A percentile compares a stretch with the other conserved stretches of the same genome.
phyloP scores from a whole-genome alignment of 2,797 vertebrate genomes.

The Anolis apletophallus region DNA sequence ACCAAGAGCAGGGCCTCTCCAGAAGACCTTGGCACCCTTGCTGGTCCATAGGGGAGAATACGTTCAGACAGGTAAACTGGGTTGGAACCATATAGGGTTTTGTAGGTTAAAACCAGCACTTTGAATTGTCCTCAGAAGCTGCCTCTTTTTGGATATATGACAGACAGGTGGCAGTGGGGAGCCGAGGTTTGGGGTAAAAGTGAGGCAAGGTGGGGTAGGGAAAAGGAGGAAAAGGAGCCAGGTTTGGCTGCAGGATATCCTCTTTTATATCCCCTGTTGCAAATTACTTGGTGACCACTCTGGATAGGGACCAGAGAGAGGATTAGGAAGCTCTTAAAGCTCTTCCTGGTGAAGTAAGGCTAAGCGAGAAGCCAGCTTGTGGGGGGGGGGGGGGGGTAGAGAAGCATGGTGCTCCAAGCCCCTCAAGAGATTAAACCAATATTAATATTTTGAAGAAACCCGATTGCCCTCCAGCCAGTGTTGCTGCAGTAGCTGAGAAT shows the following conservation, averaged over 20 bases:
- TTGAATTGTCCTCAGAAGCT: constrained; percentile 2
- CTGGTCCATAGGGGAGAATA: too few relatives aligned
- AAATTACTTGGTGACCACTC: neutral
- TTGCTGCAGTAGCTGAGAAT: neutral
- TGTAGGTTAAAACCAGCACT: too few relatives aligned
- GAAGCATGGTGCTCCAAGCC: neutral
- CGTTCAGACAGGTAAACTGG: too few relatives aligned
- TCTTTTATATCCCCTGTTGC: neutral
- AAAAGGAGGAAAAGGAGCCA: neutral
- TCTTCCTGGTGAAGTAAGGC: neutral
- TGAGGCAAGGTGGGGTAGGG: too few relatives aligned
- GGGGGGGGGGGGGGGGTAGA: neutral
- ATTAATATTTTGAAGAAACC: constrained; percentile 12
- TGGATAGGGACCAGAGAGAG: neutral
- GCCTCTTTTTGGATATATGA: constrained; percentile 14
- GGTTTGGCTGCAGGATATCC: neutral
- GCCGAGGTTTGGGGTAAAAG: neutral
- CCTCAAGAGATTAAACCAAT: neutral
- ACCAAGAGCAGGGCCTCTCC: too few relatives aligned
- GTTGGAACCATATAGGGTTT: too few relatives aligned
- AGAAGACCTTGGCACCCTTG: too few relatives aligned
- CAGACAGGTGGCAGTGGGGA: neutral
- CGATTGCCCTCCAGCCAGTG: neutral
- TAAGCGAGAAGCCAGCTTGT: neutral
- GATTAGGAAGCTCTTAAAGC: neutral